Evolutionary conservation across 2,113 vertebrate species (phyloP), one percentile per base, ranked within the genome.

Genomic region (Onychostruthus taczanowskii): DNA sequence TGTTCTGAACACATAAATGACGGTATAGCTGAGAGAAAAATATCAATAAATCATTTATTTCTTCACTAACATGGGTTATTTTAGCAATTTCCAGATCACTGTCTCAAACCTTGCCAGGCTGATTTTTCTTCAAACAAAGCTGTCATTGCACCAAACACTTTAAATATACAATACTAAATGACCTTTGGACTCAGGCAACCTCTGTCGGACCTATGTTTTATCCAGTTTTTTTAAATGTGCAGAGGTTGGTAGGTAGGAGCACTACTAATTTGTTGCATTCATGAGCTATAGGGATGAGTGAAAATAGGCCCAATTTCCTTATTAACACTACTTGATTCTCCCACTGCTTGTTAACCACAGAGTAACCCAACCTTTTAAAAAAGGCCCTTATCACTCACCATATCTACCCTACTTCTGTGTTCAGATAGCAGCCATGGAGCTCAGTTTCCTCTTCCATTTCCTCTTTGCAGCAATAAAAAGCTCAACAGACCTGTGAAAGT

Each of bases 11-110:
- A 62, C 39, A 52, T 7, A 83, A 8, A 73, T 47, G 69, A 53
- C 16, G 19, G 35, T 52, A 55, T 4, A 69, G 12, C 21, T 12
- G 2, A 55, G 39, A 87, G 37, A 69, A 89, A 82, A 79, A 31
- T 28, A 16, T 70, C 17, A 68, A 59, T 2, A 78, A 77, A 77
- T 59, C 53, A 35, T 66, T 56, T 61, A 43, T 78, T 70, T 91
- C 18, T 79, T 94, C 18, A 70, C 3, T 76, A 58, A 50, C 15
- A 16, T 8, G 43, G 4, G 3, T 0, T 0, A 30, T 47, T 76
- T 68, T 43, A 26, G 7, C 46, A 33, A 62, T 82, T 87, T 91
- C 26, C 37, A 79, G n/a, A 75, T 61, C 4, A 31, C 10, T 44
- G 26, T 81, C 39, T 67, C 24, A 52, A 84, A 24, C 41, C 22